These are phyloP conservation scores for Heliornis fulica DNA, from an alignment of 2,113 vertebrate species.

Conservation along the genomic window DNA sequence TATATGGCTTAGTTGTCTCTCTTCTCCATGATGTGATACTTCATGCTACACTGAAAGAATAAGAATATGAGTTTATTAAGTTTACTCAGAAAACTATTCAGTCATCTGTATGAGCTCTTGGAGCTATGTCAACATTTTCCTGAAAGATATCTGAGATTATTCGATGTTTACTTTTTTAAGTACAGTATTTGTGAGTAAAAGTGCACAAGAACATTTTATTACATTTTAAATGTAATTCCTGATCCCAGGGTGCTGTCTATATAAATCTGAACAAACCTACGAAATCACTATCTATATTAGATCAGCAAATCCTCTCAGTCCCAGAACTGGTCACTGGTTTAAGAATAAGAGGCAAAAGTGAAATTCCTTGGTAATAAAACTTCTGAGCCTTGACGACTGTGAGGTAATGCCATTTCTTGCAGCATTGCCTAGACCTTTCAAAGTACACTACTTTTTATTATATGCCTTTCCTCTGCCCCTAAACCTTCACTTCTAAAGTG, in stretches of 20 bases:
- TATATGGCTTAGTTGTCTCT: slow-evolving; percentile 17
- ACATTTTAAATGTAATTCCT: slow-evolving; percentile 85
- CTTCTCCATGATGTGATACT: slow-evolving; percentile 27
- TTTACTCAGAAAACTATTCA: slow-evolving; percentile 76
- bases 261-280: slow-evolving; percentile 84
- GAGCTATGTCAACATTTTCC: slow-evolving; percentile 83
- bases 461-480: slow-evolving; percentile 60
- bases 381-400: slow-evolving; percentile 80
- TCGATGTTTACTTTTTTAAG: slow-evolving; percentile 83
- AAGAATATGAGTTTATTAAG: slow-evolving; percentile 78
- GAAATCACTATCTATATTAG: slow-evolving; percentile 84
- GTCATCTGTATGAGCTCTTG: slow-evolving; percentile 70
- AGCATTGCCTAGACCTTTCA: slow-evolving; percentile 66
- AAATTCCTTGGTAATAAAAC: slow-evolving; percentile 83
- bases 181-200: slow-evolving; percentile 82
- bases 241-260: slow-evolving; percentile 79
- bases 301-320: slow-evolving; percentile 82
- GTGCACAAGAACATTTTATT: slow-evolving; percentile 81
- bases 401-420: slow-evolving; percentile 76
- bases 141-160: slow-evolving; percentile 81
- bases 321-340: slow-evolving; percentile 73
- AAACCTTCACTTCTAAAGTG: slow-evolving; percentile 69
- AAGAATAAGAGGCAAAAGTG: slow-evolving; percentile 77
- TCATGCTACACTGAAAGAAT: slow-evolving; percentile 61
- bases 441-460: slow-evolving; percentile 57